A percentile compares a stretch with the other conserved stretches of the same genome.
phyloP scores from a whole-genome alignment of 2,113 vertebrate species.

The Rostratula benghalensis region DNA sequence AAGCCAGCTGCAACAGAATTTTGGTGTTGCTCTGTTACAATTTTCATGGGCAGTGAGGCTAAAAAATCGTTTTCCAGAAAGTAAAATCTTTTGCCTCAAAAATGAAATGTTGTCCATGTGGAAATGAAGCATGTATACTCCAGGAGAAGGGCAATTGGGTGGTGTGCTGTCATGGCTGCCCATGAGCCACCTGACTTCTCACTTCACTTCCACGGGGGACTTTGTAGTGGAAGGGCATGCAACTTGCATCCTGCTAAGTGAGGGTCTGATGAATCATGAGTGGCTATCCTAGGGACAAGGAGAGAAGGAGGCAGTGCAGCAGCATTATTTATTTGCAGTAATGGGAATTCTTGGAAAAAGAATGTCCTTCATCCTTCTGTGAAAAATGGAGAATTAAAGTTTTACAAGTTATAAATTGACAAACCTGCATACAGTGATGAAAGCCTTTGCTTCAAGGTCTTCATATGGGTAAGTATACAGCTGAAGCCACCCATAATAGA shows the following conservation, averaged over 20 bases:
- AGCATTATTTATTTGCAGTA: background rate
- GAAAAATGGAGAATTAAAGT: background rate
- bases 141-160: background rate
- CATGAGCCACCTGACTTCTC: background rate
- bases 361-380: background rate
- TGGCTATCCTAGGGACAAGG: background rate
- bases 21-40: background rate
- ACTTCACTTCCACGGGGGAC: background rate
- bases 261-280: background rate
- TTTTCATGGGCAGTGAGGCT: background rate
- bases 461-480: background rate
- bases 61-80: background rate
- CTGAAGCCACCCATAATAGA: background rate
- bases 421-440: background rate
- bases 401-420: background rate
- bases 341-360: background rate
- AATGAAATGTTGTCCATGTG: background rate
- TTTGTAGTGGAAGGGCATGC: fast-evolving
- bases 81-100: background rate
- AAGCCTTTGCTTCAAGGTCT: slow-evolving; percentile 17
- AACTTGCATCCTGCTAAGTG: background rate
- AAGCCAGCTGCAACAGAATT: background rate
- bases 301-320: background rate
- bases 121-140: background rate
- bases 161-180: background rate